Evolutionary conservation across 2,113 vertebrate species (phyloP).

Genomic region (Sebastes schlegelii): DNA sequence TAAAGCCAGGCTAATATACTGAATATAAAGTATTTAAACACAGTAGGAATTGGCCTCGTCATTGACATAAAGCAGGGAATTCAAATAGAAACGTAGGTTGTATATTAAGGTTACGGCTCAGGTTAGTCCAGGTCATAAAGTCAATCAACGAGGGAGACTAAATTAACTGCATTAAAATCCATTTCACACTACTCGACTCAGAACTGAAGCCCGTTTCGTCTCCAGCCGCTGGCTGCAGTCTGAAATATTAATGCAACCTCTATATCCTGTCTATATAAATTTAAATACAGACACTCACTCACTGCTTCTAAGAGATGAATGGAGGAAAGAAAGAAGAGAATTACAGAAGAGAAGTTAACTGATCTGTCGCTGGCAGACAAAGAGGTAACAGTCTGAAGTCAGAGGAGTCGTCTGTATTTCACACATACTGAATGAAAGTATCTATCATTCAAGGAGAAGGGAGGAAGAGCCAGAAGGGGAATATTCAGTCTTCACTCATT

Average conservation of each 20-base stretch:
- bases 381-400: background rate
- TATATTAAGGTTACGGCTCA: background rate
- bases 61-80: background rate
- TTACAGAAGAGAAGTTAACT: background rate
- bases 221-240: background rate
- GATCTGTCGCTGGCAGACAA: no score
- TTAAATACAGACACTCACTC: background rate
- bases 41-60: background rate
- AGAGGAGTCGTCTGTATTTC: background rate
- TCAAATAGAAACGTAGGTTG: background rate
- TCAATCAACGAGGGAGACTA: background rate
- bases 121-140: background rate
- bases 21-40: background rate
- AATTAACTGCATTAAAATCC: conserved; percentile 24
- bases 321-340: background rate
- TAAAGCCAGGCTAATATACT: background rate
- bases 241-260: conserved; percentile 33
- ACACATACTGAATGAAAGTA: background rate
- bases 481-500: background rate
- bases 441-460: background rate
- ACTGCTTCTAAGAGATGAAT: background rate
- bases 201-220: conserved; percentile 8
- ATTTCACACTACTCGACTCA: conserved; percentile 1
- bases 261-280: background rate
- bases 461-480: background rate